A percentile compares a stretch with the other conserved stretches of the same genome.
phyloP scores from a whole-genome alignment of 2,888 invertebrate species.

The Ormyrus thymus region DNA sequence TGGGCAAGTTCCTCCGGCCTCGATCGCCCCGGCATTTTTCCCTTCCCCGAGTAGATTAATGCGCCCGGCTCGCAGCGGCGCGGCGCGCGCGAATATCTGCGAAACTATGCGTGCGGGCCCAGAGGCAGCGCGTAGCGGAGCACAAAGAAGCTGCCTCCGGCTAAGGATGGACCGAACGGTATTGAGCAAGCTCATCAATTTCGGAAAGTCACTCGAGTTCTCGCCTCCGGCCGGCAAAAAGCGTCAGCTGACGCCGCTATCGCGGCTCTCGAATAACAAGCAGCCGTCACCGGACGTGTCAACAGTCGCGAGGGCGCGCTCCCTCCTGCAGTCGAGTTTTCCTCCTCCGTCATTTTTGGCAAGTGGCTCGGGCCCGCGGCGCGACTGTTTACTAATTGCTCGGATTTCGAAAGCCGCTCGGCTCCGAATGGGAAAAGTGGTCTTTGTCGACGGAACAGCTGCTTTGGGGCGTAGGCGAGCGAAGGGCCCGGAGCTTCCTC shows the following conservation, averaged over 20 bases:
- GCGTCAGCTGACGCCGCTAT: conserved; percentile 18
- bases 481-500: background rate
- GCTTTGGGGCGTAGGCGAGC: background rate
- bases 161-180: too few species aligned
- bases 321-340: background rate
- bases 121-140: conserved; percentile 61
- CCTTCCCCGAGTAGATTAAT: too few species aligned
- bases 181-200: too few species aligned
- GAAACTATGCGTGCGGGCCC: conserved; percentile 69
- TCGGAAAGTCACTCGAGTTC: too few species aligned
- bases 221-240: too few species aligned
- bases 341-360: background rate
- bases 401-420: background rate
- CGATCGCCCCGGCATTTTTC: too few species aligned
- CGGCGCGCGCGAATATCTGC: conserved; percentile 66
- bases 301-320: conserved; percentile 19
- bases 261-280: conserved; percentile 25
- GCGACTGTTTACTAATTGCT: too few species aligned
- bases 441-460: background rate
- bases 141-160: conserved; percentile 58
- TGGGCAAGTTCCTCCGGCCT: too few species aligned
- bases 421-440: background rate
- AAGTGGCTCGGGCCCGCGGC: too few species aligned
- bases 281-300: conserved; percentile 20
- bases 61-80: conserved; percentile 57